These are phyloP conservation scores for Drosophila pseudotakahashii DNA, from an alignment of 2,888 invertebrate species.

Conservation along the genomic window DNA sequence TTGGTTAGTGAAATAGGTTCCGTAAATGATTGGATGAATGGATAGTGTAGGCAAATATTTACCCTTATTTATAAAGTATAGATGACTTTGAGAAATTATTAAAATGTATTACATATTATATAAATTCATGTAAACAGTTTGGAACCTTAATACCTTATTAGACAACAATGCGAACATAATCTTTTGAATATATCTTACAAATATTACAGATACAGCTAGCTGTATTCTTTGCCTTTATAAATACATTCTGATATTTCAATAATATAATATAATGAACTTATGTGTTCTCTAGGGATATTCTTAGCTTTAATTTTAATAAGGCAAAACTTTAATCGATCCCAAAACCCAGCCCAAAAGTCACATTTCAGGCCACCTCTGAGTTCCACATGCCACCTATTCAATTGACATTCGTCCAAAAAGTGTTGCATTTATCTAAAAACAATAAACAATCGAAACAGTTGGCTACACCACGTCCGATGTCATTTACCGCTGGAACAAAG, in stretches of 20 bases:
- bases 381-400: constrained; percentile 13
- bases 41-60: not conserved
- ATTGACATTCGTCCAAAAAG: constrained; percentile 17
- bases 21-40: constrained; percentile 23
- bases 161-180: too few relatives aligned
- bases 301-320: not conserved
- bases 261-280: too few relatives aligned
- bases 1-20: constrained; percentile 5
- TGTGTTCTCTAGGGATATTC: not conserved
- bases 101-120: too few relatives aligned
- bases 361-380: not conserved
- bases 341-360: too few relatives aligned
- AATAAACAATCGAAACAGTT: constrained; percentile 84
- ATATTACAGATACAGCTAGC: too few relatives aligned
- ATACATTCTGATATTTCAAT: not conserved
- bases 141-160: too few relatives aligned
- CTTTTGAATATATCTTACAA: too few relatives aligned
- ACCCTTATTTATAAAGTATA: not conserved
- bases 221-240: not conserved
- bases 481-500: constrained; percentile 90
- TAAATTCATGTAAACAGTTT: too few relatives aligned
- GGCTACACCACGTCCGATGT: constrained; percentile 91
- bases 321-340: too few relatives aligned
- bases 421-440: not conserved
- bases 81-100: too few relatives aligned